These are phyloP conservation scores for Eupithecia subumbrata DNA, from an alignment of 2,888 invertebrate species.

Conservation along the genomic window DNA sequence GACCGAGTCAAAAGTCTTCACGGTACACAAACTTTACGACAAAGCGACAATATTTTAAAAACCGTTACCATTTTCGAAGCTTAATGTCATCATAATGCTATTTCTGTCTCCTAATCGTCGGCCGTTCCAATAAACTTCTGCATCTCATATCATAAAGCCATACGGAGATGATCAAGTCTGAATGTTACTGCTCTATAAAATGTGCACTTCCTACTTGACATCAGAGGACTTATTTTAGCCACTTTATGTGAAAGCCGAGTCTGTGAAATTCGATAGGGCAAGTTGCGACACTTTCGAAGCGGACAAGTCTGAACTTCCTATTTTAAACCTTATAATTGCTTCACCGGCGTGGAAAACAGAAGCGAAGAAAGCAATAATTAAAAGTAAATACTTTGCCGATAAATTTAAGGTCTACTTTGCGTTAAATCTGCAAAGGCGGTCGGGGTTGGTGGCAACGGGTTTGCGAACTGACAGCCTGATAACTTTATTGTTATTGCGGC, in stretches of 20 bases:
- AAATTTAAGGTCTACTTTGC: slow-evolving; percentile 59
- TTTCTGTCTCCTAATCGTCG: slow-evolving; percentile 21
- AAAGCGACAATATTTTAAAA: neutral
- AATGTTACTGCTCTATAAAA: slow-evolving; percentile 62
- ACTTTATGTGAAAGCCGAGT: slow-evolving; percentile 68
- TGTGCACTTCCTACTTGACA: slow-evolving; percentile 67
- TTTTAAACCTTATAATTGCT: slow-evolving; percentile 48
- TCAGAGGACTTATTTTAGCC: slow-evolving; percentile 74
- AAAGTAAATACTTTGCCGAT: slow-evolving; percentile 57
- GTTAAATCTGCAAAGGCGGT: slow-evolving; percentile 51
- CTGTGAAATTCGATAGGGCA: slow-evolving; percentile 72
- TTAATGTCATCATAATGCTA: slow-evolving; percentile 6
- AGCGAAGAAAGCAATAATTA: slow-evolving; percentile 45
- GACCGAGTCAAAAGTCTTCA: neutral
- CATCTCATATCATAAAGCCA: slow-evolving; percentile 49
- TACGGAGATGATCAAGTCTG: slow-evolving; percentile 54
- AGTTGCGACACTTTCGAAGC: slow-evolving; percentile 66
- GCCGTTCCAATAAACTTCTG: slow-evolving; percentile 16
- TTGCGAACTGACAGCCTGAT: slow-evolving; percentile 62
- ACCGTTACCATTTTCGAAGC: neutral
- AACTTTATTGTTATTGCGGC: slow-evolving; percentile 66
- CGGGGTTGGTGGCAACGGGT: slow-evolving; percentile 56
- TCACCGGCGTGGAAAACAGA: slow-evolving; percentile 46
- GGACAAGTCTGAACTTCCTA: slow-evolving; percentile 49
- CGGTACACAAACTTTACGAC: neutral